phyloP scores from a whole-genome alignment of 1,140 invertebrate genomes.

The Caenorhabditis tropicalis region DNA sequence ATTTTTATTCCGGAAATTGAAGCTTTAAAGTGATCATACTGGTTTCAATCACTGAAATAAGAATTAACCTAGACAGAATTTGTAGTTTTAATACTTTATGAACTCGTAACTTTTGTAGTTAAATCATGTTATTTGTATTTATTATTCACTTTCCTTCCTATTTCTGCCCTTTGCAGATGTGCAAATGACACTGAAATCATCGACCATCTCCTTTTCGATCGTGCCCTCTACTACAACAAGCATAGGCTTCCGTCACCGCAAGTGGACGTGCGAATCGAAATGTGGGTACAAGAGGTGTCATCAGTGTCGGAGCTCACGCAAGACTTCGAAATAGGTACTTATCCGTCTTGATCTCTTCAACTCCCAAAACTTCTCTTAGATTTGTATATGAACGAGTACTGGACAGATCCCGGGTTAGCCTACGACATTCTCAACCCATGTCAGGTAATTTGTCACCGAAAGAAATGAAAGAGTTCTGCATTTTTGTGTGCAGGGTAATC shows the following conservation, averaged over 20 bases:
- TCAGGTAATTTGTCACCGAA: slow-evolving; percentile 54
- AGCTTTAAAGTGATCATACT: no score
- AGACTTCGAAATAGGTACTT: slow-evolving; percentile 71
- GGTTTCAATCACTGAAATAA: no score
- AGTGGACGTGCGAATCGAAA: slow-evolving; percentile 69
- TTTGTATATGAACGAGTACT: slow-evolving; percentile 72
- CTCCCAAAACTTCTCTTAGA: slow-evolving; percentile 57
- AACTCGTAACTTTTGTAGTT: no score
- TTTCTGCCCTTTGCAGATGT: slow-evolving; percentile 51
- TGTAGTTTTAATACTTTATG: no score
- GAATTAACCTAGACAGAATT: no score
- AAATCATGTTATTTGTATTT: no score
- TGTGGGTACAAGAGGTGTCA: slow-evolving; percentile 68
- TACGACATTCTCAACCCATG: slow-evolving; percentile 70
- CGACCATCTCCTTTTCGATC: slow-evolving; percentile 70
- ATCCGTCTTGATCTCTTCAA: background rate
- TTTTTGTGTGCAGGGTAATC: slow-evolving; percentile 56
- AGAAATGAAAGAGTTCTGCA: slow-evolving; percentile 9
- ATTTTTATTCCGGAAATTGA: no score
- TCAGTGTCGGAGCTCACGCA: slow-evolving; percentile 70
- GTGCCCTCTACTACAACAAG: slow-evolving; percentile 67
- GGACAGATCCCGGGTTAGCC: slow-evolving; percentile 68
- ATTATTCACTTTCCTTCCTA: background rate
- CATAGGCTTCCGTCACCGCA: slow-evolving; percentile 68
- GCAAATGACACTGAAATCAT: slow-evolving; percentile 72